Evolutionary conservation across 1,140 invertebrate genomes (phyloP).

Genomic region (Drosophila ambigua): DNA sequence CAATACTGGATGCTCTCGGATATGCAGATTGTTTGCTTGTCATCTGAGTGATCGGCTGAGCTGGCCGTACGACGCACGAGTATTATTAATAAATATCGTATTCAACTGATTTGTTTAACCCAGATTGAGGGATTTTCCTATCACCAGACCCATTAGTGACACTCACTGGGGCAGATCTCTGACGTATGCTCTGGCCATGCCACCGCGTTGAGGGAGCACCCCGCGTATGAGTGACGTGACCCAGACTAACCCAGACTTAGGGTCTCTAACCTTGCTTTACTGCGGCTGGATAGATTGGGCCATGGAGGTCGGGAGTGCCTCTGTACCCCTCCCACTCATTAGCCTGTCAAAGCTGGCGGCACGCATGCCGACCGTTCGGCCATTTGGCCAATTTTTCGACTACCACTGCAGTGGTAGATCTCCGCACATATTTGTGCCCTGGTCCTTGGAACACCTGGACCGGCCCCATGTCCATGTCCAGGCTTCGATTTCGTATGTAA

Average conservation of each 20-base stretch:
- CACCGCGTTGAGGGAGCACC: conserved; percentile 17
- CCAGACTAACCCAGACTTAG: conserved; percentile 4
- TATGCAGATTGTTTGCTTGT: too few species aligned
- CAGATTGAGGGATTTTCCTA: conserved; percentile 22
- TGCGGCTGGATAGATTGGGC: too few species aligned
- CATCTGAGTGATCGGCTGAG: background rate
- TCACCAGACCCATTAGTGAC: background rate
- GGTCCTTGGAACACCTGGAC: conserved; percentile 8
- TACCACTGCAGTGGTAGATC: conserved; percentile 43
- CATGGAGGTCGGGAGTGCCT: conserved; percentile 14
- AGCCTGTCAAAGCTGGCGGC: conserved; percentile 50
- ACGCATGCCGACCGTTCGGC: conserved; percentile 45
- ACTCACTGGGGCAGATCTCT: too few species aligned
- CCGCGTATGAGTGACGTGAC: conserved; percentile 59
- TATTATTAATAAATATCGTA: background rate
- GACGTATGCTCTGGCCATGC: background rate
- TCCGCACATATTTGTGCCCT: conserved; percentile 25
- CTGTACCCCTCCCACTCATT: conserved; percentile 21
- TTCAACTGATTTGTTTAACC: conserved; percentile 12
- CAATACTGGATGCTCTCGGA: too few species aligned
- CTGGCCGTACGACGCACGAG: background rate
- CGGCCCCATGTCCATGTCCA: conserved; percentile 14
- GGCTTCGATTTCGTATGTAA: conserved; percentile 66
- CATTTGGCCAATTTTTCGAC: conserved; percentile 43
- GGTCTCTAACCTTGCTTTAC: background rate